Evolutionary conservation across 35 echinoderm and acorn worm genomes (phyloP), one percentile per base, ranked within the genome.

Genomic region (Strongylocentrotus purpuratus): DNA sequence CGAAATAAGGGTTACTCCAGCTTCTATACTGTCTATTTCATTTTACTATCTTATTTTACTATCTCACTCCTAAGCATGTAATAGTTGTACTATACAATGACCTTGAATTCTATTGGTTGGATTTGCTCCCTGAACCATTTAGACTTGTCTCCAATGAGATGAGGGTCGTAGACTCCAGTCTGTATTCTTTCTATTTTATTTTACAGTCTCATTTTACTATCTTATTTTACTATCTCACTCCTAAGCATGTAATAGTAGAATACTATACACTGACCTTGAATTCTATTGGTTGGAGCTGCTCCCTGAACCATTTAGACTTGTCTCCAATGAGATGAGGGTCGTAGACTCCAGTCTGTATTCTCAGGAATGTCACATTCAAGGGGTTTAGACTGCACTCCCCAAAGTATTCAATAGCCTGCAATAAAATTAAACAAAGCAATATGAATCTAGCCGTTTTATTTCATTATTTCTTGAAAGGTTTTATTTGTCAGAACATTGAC

Each of bases 311-410:
- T 48, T 97, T 99, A n/a, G 95, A 71, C 90, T 99, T 99, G 94
- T 99, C 98, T 7, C 98, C 98, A 70, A 99, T 99, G 70, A 99
- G 96, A 46, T 98, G 97, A 32, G 98, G 98, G 47, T 99, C 98
- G 88, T 97, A 99, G 31, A 98, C 96, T 31, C 98, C 98, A 4
- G 98, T 99, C 31, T 99, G 98, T 12, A 99, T 97, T 70, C 98
- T 60, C 48, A 99, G 88, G 87, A 98, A 99, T 55, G 98, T 97
- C 46, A 97, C 97, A 61, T 99, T 99, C 71, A 46, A 47, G 4
- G 98, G 98, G 88, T 98, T 97, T 25, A 99, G 91, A 46, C 96
- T 97, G 33, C 59, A 97, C 86, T 99, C 98, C 41, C 96, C 98
- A 97, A 99, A 99, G 88, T 96, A 99, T 61, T 99, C 98, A 25